These are phyloP conservation scores for Notodonta dromedarius DNA, from an alignment of 2,888 invertebrate species.

Conservation along the genomic window DNA sequence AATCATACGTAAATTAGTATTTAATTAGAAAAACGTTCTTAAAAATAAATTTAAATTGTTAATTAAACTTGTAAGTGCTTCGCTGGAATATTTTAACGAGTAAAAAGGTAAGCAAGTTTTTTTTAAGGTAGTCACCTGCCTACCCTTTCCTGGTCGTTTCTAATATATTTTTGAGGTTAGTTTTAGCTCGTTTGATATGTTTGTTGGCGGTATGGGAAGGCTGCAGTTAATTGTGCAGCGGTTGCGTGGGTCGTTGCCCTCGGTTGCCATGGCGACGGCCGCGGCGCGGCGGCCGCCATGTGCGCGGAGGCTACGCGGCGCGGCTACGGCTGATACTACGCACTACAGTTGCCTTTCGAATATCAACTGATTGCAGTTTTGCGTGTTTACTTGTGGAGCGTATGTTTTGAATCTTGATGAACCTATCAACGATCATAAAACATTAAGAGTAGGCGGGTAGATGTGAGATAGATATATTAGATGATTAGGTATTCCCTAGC, in stretches of 20 bases:
- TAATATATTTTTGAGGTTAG: neutral
- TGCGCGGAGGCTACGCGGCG: constrained; percentile 49
- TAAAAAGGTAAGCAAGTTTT: constrained; percentile 23
- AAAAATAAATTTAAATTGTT: constrained; percentile 9
- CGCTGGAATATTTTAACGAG: constrained; percentile 1
- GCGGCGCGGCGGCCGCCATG: constrained; percentile 70
- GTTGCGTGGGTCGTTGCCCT: constrained; percentile 72
- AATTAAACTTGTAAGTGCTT: constrained; percentile 13
- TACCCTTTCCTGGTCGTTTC: too few species aligned
- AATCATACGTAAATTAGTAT: constrained; percentile 17
- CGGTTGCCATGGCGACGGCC: constrained; percentile 70
- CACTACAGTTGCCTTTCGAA: constrained; percentile 42
- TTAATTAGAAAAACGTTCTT: constrained; percentile 17
- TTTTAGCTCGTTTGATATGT: neutral
- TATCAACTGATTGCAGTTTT: constrained; percentile 26
- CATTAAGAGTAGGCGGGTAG: too few species aligned
- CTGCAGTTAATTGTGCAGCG: constrained; percentile 48
- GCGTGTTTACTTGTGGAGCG: neutral
- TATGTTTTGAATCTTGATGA: too few species aligned
- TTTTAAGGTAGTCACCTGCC: too few species aligned
- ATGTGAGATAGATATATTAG: too few species aligned
- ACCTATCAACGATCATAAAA: too few species aligned
- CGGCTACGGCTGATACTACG: constrained; percentile 45
- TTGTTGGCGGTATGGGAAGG: constrained; percentile 20
- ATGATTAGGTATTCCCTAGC: too few species aligned